Conservation (phyloP, 2,888 invertebrate species). For the Drosophila meridionalis region DNA sequence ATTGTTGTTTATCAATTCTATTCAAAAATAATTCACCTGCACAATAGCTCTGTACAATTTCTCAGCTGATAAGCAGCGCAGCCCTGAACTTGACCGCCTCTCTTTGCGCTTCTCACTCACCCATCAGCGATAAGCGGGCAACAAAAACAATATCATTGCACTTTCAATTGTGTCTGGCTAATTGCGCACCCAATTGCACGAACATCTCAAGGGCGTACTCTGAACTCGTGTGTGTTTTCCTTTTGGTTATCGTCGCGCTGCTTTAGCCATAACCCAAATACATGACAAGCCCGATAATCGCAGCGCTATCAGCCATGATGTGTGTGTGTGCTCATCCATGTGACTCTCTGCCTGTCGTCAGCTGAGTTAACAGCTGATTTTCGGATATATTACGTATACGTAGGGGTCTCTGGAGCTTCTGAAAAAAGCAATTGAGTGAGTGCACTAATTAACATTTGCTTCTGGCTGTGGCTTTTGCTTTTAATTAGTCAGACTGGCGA, state of each 20-base stretch:
- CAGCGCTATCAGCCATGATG: constrained; percentile 13
- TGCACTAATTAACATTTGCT: constrained; percentile 74
- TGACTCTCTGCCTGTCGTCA: constrained; percentile 50
- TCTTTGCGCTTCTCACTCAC: constrained; percentile 15
- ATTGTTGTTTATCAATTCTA: background rate
- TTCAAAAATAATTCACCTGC: constrained; percentile 5
- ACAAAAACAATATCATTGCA: constrained; percentile 22
- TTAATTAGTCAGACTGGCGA: constrained; percentile 36
- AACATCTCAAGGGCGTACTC: constrained; percentile 34
- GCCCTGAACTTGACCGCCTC: constrained; percentile 40
- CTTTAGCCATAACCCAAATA: constrained; percentile 38
- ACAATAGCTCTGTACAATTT: background rate
- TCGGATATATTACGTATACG: background rate
- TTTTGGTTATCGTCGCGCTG: constrained; percentile 21
- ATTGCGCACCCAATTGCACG: constrained; percentile 22
- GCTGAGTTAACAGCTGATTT: constrained; percentile 45
- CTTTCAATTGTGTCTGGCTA: constrained; percentile 41
- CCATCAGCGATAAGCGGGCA: constrained; percentile 5
- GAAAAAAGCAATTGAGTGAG: constrained; percentile 40
- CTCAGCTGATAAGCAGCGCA: constrained; percentile 15
- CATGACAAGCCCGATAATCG: constrained; percentile 42
- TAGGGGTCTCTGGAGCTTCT: constrained; percentile 41
- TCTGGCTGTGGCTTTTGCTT: constrained; percentile 24
- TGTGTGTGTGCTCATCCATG: constrained; percentile 55
- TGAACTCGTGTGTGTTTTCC: constrained; percentile 34